Conservation (phyloP, 2,888 invertebrate species). For the Chymomyza amoena region DNA sequence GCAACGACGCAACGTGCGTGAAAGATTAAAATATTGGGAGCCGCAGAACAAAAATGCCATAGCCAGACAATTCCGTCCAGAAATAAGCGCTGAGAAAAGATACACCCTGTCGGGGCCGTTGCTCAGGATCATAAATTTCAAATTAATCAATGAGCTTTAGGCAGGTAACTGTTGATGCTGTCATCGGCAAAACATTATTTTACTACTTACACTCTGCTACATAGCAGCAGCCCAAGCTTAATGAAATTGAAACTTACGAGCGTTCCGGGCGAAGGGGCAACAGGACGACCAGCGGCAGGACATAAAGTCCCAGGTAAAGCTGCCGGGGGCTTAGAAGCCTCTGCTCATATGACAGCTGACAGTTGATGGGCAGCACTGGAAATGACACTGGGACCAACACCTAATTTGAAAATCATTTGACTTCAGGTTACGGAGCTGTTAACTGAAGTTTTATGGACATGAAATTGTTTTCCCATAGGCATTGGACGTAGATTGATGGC, state of each 20-base stretch:
- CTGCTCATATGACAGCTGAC: neutral
- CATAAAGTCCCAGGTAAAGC: neutral
- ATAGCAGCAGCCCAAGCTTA: too few species aligned
- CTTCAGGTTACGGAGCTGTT: neutral
- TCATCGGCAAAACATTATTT: neutral
- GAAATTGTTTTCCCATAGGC: neutral
- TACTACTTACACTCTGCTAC: neutral
- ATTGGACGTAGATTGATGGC: neutral
- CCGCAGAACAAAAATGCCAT: conserved; percentile 48
- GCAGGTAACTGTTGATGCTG: conserved; percentile 10
- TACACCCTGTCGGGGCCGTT: neutral
- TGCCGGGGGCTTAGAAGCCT: neutral
- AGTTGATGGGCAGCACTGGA: neutral
- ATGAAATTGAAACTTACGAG: too few species aligned
- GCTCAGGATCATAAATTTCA: conserved; percentile 66
- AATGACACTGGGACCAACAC: neutral
- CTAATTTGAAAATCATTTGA: neutral
- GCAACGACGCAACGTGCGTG: conserved; percentile 9
- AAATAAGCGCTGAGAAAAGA: too few species aligned
- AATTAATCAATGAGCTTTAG: conserved; percentile 71
- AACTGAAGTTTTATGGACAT: neutral
- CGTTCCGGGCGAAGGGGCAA: neutral
- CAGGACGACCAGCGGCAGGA: neutral
- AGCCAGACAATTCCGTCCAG: neutral
- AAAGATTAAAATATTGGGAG: conserved; percentile 35